Conservation (phyloP, 35 echinoderm and acorn worm species). For the Strongylocentrotus purpuratus region DNA sequence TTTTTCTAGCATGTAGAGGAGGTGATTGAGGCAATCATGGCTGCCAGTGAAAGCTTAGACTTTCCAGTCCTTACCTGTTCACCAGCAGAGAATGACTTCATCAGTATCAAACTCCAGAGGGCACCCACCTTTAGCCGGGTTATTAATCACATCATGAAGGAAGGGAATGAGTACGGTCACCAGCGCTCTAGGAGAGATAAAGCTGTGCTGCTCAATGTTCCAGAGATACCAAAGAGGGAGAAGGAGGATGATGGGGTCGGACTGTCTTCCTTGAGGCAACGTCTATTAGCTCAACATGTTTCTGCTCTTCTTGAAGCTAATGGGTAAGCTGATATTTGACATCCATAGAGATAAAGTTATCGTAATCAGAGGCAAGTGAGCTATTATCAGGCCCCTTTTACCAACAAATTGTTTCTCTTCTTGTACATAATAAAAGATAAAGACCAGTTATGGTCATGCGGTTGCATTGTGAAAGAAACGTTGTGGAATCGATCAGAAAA, state of each 20-base stretch:
- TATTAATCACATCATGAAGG: not conserved
- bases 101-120: conserved; percentile 19
- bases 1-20: conserved; percentile 12
- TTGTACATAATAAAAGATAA: no score
- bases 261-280: not conserved
- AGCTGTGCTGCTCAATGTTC: not conserved
- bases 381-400: no score
- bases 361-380: no score
- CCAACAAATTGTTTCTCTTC: no score
- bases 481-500: no score
- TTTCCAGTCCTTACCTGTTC: not conserved
- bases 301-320: conserved; percentile 19
- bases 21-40: not conserved
- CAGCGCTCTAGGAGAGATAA: not conserved
- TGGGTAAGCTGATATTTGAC: not conserved
- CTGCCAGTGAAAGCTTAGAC: not conserved
- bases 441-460: no score
- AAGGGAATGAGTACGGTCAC: not conserved
- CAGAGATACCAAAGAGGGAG: not conserved
- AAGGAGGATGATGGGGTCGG: not conserved
- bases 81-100: not conserved
- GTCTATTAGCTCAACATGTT: conserved; percentile 8
- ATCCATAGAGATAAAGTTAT: not conserved
- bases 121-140: not conserved
- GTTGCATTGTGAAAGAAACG: no score